Evolutionary conservation across 2,797 vertebrate genomes (phyloP).

Genomic region (Sebastes trivittatus): DNA sequence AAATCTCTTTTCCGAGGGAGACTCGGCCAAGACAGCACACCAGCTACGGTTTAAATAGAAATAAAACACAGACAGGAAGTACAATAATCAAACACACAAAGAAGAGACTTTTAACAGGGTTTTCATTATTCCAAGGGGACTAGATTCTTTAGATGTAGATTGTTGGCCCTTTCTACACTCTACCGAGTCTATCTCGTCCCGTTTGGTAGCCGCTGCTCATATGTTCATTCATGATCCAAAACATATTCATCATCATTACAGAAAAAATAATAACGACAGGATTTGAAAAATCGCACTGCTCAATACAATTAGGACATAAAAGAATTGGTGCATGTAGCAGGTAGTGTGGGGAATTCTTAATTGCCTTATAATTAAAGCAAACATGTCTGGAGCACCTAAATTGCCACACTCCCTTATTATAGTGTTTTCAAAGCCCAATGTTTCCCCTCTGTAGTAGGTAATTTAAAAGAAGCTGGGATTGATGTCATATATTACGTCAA

Average conservation of each 20-base stretch:
- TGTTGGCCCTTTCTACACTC: not conserved
- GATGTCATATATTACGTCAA: not conserved
- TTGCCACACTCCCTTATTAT: not conserved
- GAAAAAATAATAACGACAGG: not conserved
- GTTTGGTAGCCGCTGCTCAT: not conserved
- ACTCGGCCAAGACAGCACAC: no score
- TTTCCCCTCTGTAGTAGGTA: not conserved
- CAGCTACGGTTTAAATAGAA: not conserved
- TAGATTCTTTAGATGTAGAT: not conserved
- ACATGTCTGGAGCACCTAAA: not conserved
- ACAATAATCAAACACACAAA: not conserved
- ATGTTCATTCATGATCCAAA: not conserved
- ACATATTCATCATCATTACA: not conserved
- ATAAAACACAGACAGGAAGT: not conserved
- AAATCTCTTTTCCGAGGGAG: not conserved
- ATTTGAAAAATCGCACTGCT: not conserved
- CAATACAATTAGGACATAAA: not conserved
- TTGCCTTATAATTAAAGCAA: not conserved
- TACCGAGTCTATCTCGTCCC: not conserved
- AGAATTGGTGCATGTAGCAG: not conserved
- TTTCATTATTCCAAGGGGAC: not conserved
- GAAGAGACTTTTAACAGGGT: not conserved
- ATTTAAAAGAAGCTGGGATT: not conserved
- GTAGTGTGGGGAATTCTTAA: not conserved
- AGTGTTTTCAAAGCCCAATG: not conserved